Base-by-base conservation (phyloP, 1,140 invertebrate species). In the Ditylenchus dipsaci region DNA sequence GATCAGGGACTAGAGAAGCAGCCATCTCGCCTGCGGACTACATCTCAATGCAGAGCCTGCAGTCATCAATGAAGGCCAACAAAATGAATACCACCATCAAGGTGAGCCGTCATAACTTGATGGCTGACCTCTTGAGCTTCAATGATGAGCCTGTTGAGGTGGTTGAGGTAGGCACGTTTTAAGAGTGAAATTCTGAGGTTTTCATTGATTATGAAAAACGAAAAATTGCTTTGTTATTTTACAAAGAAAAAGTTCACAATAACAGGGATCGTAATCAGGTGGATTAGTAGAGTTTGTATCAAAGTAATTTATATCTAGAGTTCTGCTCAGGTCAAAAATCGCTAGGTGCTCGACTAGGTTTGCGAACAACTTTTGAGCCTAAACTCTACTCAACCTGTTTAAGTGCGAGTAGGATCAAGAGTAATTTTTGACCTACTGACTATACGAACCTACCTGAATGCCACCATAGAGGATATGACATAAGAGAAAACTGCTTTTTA, bases 41-140 rank as follows among this genome's bases (percentile, higher is more conserved):
- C 58, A 67, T 83, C 42, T 69, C 75, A 17, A 70, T 82, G 26
- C 81, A 82, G 63, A 81, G 72, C 23, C 62, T 83, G 13, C 69
- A 81, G 30, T 83, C 81, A 7, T 79, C 74, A 21, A 78, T 79
- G 17, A 61, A 83, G 68, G 80, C 80, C 1, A 70, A 72, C 21
- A 82, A 82, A 66, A 82, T 81, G n/a, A 82, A 82, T 57, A 80
- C 78, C 11, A 82, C 80, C 11, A 70, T 72, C 0, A 82, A 83
- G 63, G 82, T 82, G 43, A 66, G 63, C 13, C 67, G 71, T 13
- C 68, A 67, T 11, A 71, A 63, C 26, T 66, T 82, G 0, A 80
- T 82, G 56, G 77, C 68, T 15, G 80, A 82, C 69, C 60, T 82
- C 26, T 60, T 80, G 30, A 26, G 29, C n/a, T 29, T 29, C 13